Evolutionary conservation across 2,888 invertebrate genomes (phyloP), one percentile per base, ranked within the genome.

Genomic region (Dynastes tityus): DNA sequence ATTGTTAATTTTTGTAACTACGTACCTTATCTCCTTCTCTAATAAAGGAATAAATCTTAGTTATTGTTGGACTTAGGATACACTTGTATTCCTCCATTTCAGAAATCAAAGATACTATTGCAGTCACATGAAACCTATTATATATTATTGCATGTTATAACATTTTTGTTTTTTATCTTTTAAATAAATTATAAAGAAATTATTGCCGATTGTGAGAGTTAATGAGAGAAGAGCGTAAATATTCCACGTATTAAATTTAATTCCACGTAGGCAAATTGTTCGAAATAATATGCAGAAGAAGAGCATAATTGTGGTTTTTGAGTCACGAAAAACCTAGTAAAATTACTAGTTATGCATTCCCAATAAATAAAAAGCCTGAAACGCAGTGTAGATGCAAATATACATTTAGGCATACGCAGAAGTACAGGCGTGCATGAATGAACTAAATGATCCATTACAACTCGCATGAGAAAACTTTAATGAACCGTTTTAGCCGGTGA

Each of bases 221-320:
- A 68, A 68, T 68, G 51, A 51, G 68, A 68, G 29, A 3, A 49
- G 49, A 68, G 51, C 68, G 51, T 51, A 68, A 63, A 74, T 74
- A 74, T 74, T 61, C 27, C 27, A 74, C n/a, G 55, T 22, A 74
- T 74, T 74, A 74, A 74, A 61, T 74, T 74, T 61, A 74, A 61
- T 74, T 74, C 16, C 13, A 29, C 27, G 61, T 45, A 45, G 29
- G 61, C 61, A 74, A 74, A 74, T 74, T 45, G 61, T 61, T 45
- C 40, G 45, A 22, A 63, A 74, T 45, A 61, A 61, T 74, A 74
- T 61, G 27, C 61, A 27, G n/a, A 45, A 61, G 73, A 45, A 22
- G 71, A 71, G 16, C 32, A 37, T 74, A 74, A 74, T 74, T 74
- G 73, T 74, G 61, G 73, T 74, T 74, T 74, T 63, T 49, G 22